phyloP scores from a whole-genome alignment of 2,797 vertebrate species.

The Etheostoma perlongum region DNA sequence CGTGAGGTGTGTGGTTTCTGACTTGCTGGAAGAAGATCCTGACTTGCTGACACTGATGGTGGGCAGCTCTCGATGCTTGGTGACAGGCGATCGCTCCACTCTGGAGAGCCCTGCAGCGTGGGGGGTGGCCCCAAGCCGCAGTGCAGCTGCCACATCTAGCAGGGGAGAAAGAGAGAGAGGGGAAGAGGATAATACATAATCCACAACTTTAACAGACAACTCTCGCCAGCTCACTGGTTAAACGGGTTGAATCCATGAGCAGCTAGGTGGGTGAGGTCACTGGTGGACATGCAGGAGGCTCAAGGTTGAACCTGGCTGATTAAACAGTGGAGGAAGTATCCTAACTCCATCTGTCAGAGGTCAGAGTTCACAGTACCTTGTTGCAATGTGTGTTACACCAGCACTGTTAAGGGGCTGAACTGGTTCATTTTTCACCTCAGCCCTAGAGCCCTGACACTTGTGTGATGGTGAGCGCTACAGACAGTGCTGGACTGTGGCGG shows the following conservation, averaged over 20 bases:
- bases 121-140: conserved; percentile 77
- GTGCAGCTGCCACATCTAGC: conserved; percentile 81
- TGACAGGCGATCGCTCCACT: conserved; percentile 78
- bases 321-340: conserved; percentile 76
- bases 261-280: conserved; percentile 55
- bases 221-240: conserved; percentile 38
- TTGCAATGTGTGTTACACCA: conserved; percentile 67
- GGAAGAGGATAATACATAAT: conserved; percentile 46
- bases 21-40: conserved; percentile 90
- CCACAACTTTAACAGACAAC: conserved; percentile 37
- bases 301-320: conserved; percentile 79
- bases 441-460: conserved; percentile 34
- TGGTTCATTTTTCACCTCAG: conserved; percentile 47
- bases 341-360: conserved; percentile 78
- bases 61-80: conserved; percentile 82
- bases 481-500: conserved; percentile 36
- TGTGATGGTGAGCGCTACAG: conserved; percentile 42
- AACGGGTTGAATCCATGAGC: conserved; percentile 55
- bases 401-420: conserved; percentile 76
- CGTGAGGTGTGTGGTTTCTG: conserved; percentile 88
- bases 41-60: conserved; percentile 84
- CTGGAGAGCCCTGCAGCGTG: conserved; percentile 78
- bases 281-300: conserved; percentile 72
- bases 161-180: conserved; percentile 21
- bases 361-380: conserved; percentile 68